A percentile compares a stretch with the other conserved stretches of the same genome.
Conservation (phyloP, 2,113 vertebrate species). For the Crotalus tigris region DNA sequence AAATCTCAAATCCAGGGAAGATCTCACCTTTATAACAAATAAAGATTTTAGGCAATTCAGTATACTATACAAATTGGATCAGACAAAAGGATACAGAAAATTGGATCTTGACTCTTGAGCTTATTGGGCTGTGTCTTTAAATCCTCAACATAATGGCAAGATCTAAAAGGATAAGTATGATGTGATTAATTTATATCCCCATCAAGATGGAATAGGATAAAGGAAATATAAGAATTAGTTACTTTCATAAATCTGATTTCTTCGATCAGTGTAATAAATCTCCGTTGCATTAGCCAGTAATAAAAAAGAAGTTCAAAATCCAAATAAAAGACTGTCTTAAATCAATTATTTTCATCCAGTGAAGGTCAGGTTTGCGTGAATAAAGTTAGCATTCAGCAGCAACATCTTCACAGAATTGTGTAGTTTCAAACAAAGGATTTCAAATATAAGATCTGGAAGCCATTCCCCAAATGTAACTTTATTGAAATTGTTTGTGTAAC, state of each 20-base stretch:
- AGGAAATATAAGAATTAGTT: neutral
- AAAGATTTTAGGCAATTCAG: neutral
- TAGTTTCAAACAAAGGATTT: neutral
- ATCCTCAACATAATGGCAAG: neutral
- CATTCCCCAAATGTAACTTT: neutral
- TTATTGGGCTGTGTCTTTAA: neutral
- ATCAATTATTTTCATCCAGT: conserved; percentile 14
- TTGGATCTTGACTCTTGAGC: neutral
- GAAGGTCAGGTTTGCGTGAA: conserved; percentile 4
- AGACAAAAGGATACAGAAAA: conserved; percentile 1
- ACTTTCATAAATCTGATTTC: conserved; percentile 2
- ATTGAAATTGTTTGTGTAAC: neutral
- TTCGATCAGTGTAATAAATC: neutral
- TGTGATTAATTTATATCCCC: neutral
- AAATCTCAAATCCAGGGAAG: neutral
- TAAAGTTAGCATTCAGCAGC: neutral
- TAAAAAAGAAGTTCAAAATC: neutral
- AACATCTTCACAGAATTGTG: neutral
- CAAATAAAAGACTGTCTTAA: conserved; percentile 11
- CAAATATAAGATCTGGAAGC: neutral
- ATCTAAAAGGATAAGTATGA: neutral
- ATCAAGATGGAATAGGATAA: neutral
- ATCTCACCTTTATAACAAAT: neutral
- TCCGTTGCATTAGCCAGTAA: conserved; percentile 1
- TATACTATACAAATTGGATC: neutral